These are phyloP conservation scores for Chelonus insularis DNA, from an alignment of 1,140 invertebrate species.

Conservation along the genomic window DNA sequence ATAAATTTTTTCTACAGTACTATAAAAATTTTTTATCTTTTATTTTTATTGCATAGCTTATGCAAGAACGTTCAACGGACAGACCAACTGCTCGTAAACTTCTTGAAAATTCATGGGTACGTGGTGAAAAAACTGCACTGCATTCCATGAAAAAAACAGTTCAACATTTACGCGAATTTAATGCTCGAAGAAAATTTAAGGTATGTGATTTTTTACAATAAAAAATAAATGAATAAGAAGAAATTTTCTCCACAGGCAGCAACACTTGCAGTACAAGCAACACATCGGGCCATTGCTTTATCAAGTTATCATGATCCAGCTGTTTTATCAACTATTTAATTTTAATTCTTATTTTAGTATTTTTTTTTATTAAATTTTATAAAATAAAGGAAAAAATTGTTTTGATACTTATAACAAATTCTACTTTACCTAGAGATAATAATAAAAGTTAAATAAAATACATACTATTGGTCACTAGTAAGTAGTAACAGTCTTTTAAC, in stretches of 20 bases:
- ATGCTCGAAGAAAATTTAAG: conserved; percentile 65
- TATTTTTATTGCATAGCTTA: conserved; percentile 44
- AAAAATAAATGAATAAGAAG: not conserved
- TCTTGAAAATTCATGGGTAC: conserved; percentile 62
- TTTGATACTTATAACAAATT: no score
- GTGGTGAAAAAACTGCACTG: conserved; percentile 44
- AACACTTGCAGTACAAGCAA: conserved; percentile 32
- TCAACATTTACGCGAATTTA: conserved; percentile 60
- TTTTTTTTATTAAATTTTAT: not conserved
- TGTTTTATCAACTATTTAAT: not conserved
- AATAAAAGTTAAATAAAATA: no score
- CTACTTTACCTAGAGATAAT: no score
- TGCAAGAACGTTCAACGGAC: conserved; percentile 57
- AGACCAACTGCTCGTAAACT: conserved; percentile 59
- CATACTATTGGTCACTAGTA: no score
- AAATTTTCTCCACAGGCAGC: conserved; percentile 28
- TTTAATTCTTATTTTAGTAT: not conserved
- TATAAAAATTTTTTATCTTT: no score
- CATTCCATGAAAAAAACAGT: conserved; percentile 38
- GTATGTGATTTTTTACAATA: conserved; percentile 40
- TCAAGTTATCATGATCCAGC: conserved; percentile 26
- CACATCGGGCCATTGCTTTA: conserved; percentile 32
- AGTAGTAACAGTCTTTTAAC: no score
- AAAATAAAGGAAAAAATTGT: not conserved
- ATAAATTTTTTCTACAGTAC: not conserved